A percentile compares a stretch with the other conserved stretches of the same genome.
Evolutionary conservation across 1,140 invertebrate genomes (phyloP).

Genomic region (Lasioglossum albipes): DNA sequence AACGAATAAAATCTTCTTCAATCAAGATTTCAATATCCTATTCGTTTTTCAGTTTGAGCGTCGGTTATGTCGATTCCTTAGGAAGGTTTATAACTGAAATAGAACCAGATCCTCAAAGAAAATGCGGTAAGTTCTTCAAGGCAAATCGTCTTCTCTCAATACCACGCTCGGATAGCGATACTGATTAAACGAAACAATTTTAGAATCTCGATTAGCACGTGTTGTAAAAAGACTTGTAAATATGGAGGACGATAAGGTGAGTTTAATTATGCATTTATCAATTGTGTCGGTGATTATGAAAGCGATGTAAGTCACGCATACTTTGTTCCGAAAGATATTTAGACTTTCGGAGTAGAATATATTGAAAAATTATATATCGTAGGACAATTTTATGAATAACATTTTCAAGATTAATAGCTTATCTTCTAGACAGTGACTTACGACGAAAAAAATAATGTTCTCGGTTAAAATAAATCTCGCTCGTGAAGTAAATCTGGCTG

Average conservation of each 20-base stretch:
- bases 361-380: too few relatives aligned
- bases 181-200: slow-evolving; percentile 35
- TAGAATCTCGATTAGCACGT: slow-evolving; percentile 82
- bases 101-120: slow-evolving; percentile 90
- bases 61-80: slow-evolving; percentile 91
- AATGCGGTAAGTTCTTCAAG: slow-evolving; percentile 75
- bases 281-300: too few relatives aligned
- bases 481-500: too few relatives aligned
- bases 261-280: not conserved
- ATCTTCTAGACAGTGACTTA: too few relatives aligned
- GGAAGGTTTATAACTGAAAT: slow-evolving; percentile 94
- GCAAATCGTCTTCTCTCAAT: not conserved
- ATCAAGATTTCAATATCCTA: not conserved
- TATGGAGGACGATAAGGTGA: slow-evolving; percentile 88
- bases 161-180: not conserved
- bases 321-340: too few relatives aligned
- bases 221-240: slow-evolving; percentile 90
- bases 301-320: too few relatives aligned
- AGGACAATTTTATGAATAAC: too few relatives aligned
- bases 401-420: too few relatives aligned
- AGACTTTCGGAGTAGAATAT: too few relatives aligned
- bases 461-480: too few relatives aligned
- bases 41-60: slow-evolving; percentile 84
- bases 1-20: not conserved
- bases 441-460: too few relatives aligned